Evolutionary conservation across 2,797 vertebrate species (phyloP).

Genomic region (Propithecus perrieri): DNA sequence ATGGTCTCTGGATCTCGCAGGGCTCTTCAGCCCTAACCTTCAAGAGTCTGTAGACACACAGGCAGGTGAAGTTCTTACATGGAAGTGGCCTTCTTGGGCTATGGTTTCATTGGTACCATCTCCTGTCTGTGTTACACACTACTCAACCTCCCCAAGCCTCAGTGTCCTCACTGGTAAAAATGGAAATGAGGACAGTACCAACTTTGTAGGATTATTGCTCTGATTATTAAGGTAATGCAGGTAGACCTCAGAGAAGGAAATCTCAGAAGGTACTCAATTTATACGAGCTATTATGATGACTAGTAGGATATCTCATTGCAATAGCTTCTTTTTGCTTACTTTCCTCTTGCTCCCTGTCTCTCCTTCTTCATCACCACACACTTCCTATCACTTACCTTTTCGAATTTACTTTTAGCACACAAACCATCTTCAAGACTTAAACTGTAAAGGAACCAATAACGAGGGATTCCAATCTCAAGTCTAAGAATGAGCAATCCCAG

Average conservation of each 20-base stretch:
- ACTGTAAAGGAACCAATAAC: neutral
- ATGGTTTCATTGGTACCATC: neutral
- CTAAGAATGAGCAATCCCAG: neutral
- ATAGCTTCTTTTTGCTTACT: neutral
- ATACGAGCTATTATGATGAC: neutral
- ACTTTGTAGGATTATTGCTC: neutral
- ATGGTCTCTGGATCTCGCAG: neutral
- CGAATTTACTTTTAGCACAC: neutral
- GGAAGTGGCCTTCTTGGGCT: neutral
- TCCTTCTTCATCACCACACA: neutral
- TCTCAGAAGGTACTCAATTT: neutral
- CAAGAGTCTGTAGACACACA: neutral
- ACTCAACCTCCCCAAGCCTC: neutral
- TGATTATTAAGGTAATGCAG: neutral
- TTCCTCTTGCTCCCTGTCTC: neutral
- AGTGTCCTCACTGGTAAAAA: neutral
- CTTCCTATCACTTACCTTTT: neutral
- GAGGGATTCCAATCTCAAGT: neutral
- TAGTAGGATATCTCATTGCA: neutral
- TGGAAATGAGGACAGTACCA: neutral
- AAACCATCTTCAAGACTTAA: neutral
- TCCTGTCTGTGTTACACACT: neutral
- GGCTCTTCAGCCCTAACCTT: neutral
- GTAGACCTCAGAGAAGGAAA: neutral
- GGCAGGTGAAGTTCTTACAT: neutral